phyloP scores from a whole-genome alignment of 2,113 vertebrate genomes.

The Merops nubicus region DNA sequence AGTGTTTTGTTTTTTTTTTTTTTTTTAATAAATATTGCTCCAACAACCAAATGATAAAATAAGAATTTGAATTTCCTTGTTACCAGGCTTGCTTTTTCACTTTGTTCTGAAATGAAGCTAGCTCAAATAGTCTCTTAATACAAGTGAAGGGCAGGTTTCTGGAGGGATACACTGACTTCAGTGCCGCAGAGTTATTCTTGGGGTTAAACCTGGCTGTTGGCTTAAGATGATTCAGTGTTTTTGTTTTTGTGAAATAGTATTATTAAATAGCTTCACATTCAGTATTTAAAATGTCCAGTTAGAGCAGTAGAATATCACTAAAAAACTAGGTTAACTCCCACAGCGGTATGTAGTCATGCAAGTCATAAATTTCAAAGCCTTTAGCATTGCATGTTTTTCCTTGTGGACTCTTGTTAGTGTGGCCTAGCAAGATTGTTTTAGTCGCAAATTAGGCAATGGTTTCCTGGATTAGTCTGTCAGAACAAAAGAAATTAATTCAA shows the following conservation, averaged over 20 bases:
- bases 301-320: not conserved
- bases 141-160: not conserved
- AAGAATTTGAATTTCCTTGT: not conserved
- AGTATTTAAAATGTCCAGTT: not conserved
- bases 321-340: constrained; percentile 33
- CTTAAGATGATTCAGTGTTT: not conserved
- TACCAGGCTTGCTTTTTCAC: not conserved
- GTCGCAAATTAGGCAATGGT: not conserved
- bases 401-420: not conserved
- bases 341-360: not conserved
- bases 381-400: not conserved
- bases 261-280: not conserved
- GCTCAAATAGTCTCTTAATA: not conserved
- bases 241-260: not conserved
- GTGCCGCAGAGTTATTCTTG: not conserved
- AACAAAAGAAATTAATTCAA: not conserved
- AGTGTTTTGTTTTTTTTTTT: too few species aligned
- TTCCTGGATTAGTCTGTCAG: not conserved
- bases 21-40: not conserved
- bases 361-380: constrained; percentile 52
- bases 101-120: not conserved
- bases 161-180: not conserved
- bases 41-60: not conserved
- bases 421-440: not conserved
- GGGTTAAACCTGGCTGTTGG: not conserved